These are phyloP conservation scores for Knipowitschia caucasica DNA, from an alignment of 2,797 vertebrate species.

Conservation along the genomic window DNA sequence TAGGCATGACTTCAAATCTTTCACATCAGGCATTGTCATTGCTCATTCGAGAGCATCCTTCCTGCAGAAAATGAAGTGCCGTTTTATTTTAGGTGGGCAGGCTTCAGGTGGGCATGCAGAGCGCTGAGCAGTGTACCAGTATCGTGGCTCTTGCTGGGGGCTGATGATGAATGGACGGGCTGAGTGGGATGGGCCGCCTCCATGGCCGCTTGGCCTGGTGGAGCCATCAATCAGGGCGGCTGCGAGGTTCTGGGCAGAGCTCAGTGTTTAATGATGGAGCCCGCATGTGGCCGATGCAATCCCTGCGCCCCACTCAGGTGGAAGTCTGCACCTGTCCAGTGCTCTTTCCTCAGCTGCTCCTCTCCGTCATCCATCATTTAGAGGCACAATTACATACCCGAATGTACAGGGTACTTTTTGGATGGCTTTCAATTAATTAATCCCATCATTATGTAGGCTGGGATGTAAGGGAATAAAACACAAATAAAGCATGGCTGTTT, in stretches of 20 bases:
- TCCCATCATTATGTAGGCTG: slow-evolving; percentile 33
- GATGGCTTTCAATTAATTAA: slow-evolving; percentile 37
- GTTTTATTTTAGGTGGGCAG: slow-evolving; percentile 66
- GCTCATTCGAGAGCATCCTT: slow-evolving; percentile 43
- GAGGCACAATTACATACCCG: slow-evolving; percentile 31
- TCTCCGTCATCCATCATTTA: slow-evolving; percentile 67
- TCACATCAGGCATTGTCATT: slow-evolving; percentile 1
- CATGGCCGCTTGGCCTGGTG: slow-evolving; percentile 67
- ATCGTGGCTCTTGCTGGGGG: slow-evolving; percentile 57
- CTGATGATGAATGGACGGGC: slow-evolving; percentile 72
- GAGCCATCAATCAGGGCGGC: slow-evolving; percentile 79
- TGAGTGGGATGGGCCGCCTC: slow-evolving; percentile 68
- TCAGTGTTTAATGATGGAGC: slow-evolving; percentile 80
- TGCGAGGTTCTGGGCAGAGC: slow-evolving; percentile 72
- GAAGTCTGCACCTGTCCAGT: slow-evolving; percentile 69
- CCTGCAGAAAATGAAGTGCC: slow-evolving; percentile 52
- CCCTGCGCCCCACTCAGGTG: slow-evolving; percentile 72
- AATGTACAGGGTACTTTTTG: slow-evolving; percentile 58
- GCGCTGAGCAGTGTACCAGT: slow-evolving; percentile 57
- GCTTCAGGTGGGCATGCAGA: slow-evolving; percentile 59
- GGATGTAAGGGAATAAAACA: no score
- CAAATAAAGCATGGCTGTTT: background rate
- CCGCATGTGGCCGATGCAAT: slow-evolving; percentile 74
- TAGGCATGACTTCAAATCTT: background rate
- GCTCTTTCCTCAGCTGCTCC: slow-evolving; percentile 53